Evolutionary conservation across 2,113 vertebrate genomes (phyloP).

Genomic region (Carettochelys insculpta): DNA sequence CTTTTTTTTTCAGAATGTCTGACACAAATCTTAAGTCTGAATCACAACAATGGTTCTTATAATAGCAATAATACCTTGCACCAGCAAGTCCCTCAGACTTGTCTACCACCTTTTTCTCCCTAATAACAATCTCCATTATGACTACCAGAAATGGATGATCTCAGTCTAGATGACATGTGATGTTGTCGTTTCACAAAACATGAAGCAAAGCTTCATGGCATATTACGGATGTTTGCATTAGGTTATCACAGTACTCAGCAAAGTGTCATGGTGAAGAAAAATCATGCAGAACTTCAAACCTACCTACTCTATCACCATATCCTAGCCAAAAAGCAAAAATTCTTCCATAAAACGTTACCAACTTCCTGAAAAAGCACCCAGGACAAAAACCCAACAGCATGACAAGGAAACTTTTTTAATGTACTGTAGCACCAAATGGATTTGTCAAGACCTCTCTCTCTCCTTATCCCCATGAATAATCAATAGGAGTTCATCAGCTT

Average conservation of each 20-base stretch:
- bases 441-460: background rate
- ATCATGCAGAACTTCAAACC: background rate
- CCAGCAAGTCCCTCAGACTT: constrained; percentile 14
- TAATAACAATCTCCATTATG: constrained; percentile 10
- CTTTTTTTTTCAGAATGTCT: constrained; percentile 25
- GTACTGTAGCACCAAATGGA: background rate
- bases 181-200: background rate
- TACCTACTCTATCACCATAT: background rate
- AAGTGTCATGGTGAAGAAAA: background rate
- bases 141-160: background rate
- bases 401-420: background rate
- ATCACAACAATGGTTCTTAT: constrained; percentile 19
- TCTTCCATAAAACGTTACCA: background rate
- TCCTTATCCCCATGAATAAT: background rate
- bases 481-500: background rate
- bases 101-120: constrained; percentile 12
- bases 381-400: background rate
- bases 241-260: background rate
- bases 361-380: background rate
- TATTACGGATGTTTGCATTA: background rate
- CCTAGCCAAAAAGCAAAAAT: background rate
- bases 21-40: constrained; percentile 8
- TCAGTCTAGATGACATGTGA: constrained; percentile 29
- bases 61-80: constrained; percentile 35
- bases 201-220: background rate